Evolutionary conservation across 2,113 vertebrate genomes (phyloP).

Genomic region (Emydura subglobosa): DNA sequence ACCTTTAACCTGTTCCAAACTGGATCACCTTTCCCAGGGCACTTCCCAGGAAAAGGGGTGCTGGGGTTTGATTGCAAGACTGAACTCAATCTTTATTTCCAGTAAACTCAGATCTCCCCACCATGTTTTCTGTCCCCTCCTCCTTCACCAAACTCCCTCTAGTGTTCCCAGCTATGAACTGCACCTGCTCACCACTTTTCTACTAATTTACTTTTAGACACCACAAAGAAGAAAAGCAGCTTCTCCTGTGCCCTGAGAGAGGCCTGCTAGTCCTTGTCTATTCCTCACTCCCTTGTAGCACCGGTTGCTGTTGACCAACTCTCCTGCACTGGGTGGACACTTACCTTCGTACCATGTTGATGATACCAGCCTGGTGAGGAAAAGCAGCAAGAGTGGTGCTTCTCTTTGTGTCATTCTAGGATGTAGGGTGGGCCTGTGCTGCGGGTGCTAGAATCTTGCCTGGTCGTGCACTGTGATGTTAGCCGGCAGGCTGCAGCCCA

Average conservation of each 20-base stretch:
- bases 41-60: background rate
- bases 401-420: slow-evolving; percentile 55
- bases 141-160: background rate
- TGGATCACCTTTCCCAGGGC: background rate
- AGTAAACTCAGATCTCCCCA: background rate
- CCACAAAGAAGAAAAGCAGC: background rate
- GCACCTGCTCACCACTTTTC: background rate
- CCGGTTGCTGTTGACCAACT: background rate
- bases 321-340: background rate
- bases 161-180: background rate
- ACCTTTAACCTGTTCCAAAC: background rate
- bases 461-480: background rate
- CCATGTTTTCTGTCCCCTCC: background rate
- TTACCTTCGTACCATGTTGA: slow-evolving; percentile 81
- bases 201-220: background rate
- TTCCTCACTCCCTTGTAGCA: background rate
- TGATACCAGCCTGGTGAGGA: slow-evolving; percentile 68
- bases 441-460: background rate
- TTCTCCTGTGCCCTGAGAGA: accelerated
- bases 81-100: background rate
- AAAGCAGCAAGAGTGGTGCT: slow-evolving; percentile 68
- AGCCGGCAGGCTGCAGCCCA: background rate
- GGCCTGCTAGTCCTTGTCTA: background rate
- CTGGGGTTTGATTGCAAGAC: background rate
- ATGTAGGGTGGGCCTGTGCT: background rate